These are phyloP conservation scores for Leucophora obtusa DNA, from an alignment of 2,888 invertebrate genomes.

Conservation along the genomic window DNA sequence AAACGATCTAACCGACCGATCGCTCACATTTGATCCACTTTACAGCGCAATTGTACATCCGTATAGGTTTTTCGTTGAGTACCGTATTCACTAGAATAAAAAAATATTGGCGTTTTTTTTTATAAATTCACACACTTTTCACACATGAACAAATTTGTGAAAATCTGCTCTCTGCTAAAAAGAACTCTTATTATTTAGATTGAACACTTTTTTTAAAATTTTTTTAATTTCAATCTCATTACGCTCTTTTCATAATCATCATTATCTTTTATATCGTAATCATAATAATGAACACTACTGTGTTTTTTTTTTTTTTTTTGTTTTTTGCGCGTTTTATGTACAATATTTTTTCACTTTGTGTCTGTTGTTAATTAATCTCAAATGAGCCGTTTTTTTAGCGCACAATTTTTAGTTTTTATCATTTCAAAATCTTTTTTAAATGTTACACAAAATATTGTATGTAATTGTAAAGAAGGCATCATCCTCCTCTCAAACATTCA, in stretches of 20 bases:
- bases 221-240: slow-evolving; percentile 39
- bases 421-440: neutral
- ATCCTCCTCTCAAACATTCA: neutral
- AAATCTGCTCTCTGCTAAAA: slow-evolving; percentile 24
- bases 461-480: neutral
- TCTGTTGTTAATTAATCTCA: slow-evolving; percentile 61
- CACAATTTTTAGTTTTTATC: slow-evolving; percentile 40
- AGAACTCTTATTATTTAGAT: slow-evolving; percentile 28
- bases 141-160: slow-evolving; percentile 51
- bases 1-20: slow-evolving; percentile 34
- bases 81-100: slow-evolving; percentile 45
- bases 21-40: slow-evolving; percentile 39
- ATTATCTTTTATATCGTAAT: slow-evolving; percentile 51
- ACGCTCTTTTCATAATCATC: slow-evolving; percentile 36
- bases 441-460: neutral
- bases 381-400: slow-evolving; percentile 63
- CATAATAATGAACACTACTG: slow-evolving; percentile 57
- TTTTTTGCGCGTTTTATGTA: slow-evolving; percentile 54
- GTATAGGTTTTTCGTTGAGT: slow-evolving; percentile 17
- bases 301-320: slow-evolving; percentile 64
- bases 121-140: slow-evolving; percentile 27
- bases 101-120: slow-evolving; percentile 17
- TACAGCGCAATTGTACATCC: slow-evolving; percentile 50
- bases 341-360: slow-evolving; percentile 46
- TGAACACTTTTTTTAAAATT: slow-evolving; percentile 20